phyloP scores from a whole-genome alignment of 2,797 vertebrate genomes.

The Pseudotriccus pelzelni region DNA sequence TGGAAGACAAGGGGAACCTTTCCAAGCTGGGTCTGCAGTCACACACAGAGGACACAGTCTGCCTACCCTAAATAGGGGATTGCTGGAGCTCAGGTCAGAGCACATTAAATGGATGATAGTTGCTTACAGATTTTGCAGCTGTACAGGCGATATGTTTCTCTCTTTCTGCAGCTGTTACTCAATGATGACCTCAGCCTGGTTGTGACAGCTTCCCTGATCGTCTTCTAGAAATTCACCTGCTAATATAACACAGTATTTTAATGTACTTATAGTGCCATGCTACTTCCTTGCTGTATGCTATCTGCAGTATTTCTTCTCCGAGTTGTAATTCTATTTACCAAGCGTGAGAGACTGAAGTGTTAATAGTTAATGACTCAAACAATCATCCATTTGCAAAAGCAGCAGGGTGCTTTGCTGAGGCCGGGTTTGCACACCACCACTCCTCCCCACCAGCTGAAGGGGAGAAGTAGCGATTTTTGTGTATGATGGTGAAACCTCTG shows the following conservation, averaged over 20 bases:
- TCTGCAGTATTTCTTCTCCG: neutral
- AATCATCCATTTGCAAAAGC: neutral
- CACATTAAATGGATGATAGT: neutral
- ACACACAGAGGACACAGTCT: neutral
- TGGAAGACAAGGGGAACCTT: neutral
- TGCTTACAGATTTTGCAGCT: neutral
- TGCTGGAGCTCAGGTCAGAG: neutral
- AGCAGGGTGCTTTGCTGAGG: neutral
- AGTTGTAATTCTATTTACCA: neutral
- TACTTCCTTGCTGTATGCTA: neutral
- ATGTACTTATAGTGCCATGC: neutral
- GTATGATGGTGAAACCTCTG: rapidly evolving
- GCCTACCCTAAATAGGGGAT: neutral
- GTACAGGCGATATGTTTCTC: neutral
- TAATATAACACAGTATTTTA: neutral
- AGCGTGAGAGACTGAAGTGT: neutral
- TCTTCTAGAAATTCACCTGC: neutral
- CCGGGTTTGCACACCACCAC: neutral
- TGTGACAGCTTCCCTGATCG: neutral
- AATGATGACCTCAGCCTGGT: neutral
- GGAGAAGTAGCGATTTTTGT: neutral
- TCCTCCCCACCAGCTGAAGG: neutral
- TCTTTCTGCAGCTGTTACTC: neutral
- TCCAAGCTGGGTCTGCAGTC: neutral
- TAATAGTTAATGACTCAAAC: neutral